A percentile compares a stretch with the other conserved stretches of the same genome.
Evolutionary conservation across 2,797 vertebrate species (phyloP).

Genomic region (Eulemur mongoz): DNA sequence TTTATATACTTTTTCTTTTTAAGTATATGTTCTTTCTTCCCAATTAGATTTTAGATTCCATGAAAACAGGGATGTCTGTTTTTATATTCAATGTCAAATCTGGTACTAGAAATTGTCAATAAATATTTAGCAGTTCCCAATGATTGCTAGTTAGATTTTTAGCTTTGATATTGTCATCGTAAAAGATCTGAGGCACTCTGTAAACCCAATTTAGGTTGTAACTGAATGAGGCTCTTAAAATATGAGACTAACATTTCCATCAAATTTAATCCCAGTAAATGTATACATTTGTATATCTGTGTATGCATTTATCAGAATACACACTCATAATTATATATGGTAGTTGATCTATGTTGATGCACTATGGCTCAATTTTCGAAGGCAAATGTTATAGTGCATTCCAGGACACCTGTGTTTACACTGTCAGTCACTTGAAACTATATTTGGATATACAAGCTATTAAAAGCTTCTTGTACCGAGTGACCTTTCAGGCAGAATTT

Average conservation of each 20-base stretch:
- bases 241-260: background rate
- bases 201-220: constrained; percentile 31
- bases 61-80: background rate
- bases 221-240: constrained; percentile 46
- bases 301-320: background rate
- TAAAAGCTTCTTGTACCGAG: constrained; percentile 82
- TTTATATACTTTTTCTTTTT: constrained; percentile 26
- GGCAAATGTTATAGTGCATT: constrained; percentile 43
- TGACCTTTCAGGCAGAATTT: constrained; percentile 77
- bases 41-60: background rate
- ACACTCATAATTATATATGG: background rate
- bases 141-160: background rate
- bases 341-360: background rate
- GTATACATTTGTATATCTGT: background rate
- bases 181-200: background rate
- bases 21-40: background rate
- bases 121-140: constrained; percentile 24
- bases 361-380: constrained; percentile 47
- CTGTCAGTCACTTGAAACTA: constrained; percentile 74
- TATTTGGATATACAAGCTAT: constrained; percentile 85
- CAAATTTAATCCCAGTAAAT: background rate
- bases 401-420: constrained; percentile 60
- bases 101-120: constrained; percentile 19
- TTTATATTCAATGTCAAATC: background rate
- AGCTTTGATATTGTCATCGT: background rate